These are phyloP conservation scores for Dynastes tityus DNA, from an alignment of 2,888 invertebrate species.

Conservation along the genomic window DNA sequence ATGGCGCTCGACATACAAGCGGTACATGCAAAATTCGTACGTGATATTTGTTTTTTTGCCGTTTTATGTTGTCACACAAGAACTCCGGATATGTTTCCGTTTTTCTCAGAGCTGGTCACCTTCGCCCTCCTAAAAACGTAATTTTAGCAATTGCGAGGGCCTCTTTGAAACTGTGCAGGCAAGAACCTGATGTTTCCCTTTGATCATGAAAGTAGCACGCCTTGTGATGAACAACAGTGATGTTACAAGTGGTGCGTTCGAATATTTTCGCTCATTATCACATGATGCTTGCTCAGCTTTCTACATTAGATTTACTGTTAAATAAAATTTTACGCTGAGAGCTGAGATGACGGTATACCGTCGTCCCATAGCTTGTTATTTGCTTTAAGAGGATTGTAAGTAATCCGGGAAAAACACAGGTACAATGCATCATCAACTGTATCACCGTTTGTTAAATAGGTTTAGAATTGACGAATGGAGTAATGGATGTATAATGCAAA, in stretches of 20 bases:
- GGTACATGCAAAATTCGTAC: neutral
- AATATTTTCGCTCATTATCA: slow-evolving; percentile 14
- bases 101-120: neutral
- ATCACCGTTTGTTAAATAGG: no score
- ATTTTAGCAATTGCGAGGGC: slow-evolving; percentile 25
- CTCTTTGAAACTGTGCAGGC: slow-evolving; percentile 13
- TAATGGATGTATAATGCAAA: no score
- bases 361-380: neutral
- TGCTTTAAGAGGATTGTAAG: neutral
- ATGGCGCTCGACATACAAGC: neutral
- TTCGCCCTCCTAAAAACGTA: slow-evolving; percentile 10
- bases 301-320: neutral
- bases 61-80: neutral
- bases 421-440: no score
- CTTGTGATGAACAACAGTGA: slow-evolving; percentile 1
- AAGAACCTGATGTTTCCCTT: slow-evolving; percentile 25
- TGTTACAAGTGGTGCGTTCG: slow-evolving; percentile 6
- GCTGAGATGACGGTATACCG: neutral
- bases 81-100: neutral
- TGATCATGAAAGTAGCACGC: slow-evolving; percentile 16
- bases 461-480: no score
- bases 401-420: neutral
- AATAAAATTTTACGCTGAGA: slow-evolving; percentile 3
- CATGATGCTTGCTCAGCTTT: neutral
- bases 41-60: neutral